Evolutionary conservation across 2,888 invertebrate genomes (phyloP).

Genomic region (Caradrina kadenii): DNA sequence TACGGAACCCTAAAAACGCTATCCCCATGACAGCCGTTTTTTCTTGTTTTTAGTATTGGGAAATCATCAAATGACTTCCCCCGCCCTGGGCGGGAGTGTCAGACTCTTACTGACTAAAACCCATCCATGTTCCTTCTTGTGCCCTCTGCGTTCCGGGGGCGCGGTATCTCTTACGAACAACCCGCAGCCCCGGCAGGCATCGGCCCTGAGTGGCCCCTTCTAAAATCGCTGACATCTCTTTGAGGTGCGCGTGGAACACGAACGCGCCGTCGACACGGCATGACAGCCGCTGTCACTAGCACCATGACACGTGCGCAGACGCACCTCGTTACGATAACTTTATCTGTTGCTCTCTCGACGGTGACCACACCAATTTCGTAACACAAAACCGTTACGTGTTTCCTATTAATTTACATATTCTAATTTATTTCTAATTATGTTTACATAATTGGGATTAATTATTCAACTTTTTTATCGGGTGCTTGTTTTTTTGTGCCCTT

Average conservation of each 20-base stretch:
- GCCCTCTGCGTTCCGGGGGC: no score
- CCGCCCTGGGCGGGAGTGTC: no score
- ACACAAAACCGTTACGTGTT: conserved; percentile 60
- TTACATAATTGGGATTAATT: conserved; percentile 63
- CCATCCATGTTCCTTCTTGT: no score
- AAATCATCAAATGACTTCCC: no score
- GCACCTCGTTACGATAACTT: conserved; percentile 64
- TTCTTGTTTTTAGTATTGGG: no score
- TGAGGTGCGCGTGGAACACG: no score
- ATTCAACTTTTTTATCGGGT: conserved; percentile 43
- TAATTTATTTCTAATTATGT: conserved; percentile 62
- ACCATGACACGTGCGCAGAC: conserved; percentile 31
- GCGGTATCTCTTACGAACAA: no score
- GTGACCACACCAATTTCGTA: conserved; percentile 58
- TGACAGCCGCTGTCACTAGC: conserved; percentile 34
- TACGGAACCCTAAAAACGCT: conserved; percentile 1
- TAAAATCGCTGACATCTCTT: no score
- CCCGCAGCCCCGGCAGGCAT: no score
- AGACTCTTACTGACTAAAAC: no score
- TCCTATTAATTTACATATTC: conserved; percentile 59
- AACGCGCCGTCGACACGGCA: no score
- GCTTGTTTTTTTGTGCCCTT: conserved; percentile 25
- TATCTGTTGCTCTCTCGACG: conserved; percentile 60
- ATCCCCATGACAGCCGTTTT: conserved; percentile 17
- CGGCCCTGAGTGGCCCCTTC: no score